Base-by-base conservation (phyloP, 2,113 vertebrate genomes). In the Coregonus clupeaformis region DNA sequence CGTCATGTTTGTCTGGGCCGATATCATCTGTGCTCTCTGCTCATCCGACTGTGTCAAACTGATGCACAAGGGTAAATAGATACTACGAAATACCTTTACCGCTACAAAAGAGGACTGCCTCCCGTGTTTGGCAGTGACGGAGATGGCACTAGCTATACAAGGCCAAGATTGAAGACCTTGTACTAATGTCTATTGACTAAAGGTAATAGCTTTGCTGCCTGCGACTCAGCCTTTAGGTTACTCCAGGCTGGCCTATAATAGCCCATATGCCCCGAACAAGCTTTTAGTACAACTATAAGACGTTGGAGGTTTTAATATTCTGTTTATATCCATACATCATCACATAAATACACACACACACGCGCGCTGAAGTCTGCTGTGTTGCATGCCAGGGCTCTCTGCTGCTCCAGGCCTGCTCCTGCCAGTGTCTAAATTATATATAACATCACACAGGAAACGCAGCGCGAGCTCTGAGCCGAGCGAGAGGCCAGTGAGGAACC, bases 121-220 rank as follows among this genome's bases (percentile, higher is more conserved):
- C 4, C 55, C 52, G 71, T 70, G 76, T 82, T 85, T 78, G 45
- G 59, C 64, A 1, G 65, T 81, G 80, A 76, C 68, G 27, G 74
- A 86, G 76, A 72, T 69, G 29, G 76, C 13, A 18, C 12, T 11
- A 52, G 49, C 71, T 14, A 25, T 73, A 83, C 77, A 69, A 81
- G 85, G 81, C 85, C 65, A 69, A 82, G 89, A 85, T 74, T 80
- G 85, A 86, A 69, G 75, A 30, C 25, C 65, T 75, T 82, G 86
- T 88, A 89, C 89, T 90, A 90, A 89, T 90, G 88, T 85, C 88
- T 90, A 88, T 90, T 87, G 88, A 90, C 88, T 81, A 75, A 82
- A 80, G 82, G 84, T 90, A 89, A 88, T 90, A 79, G 87, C 87
- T 89, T 86, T 36, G 36, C 85, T 62, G 74, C 84, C 82, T 49